These are phyloP conservation scores for Probaryconus sp. DNA, from an alignment of 1,140 invertebrate species.

Conservation along the genomic window DNA sequence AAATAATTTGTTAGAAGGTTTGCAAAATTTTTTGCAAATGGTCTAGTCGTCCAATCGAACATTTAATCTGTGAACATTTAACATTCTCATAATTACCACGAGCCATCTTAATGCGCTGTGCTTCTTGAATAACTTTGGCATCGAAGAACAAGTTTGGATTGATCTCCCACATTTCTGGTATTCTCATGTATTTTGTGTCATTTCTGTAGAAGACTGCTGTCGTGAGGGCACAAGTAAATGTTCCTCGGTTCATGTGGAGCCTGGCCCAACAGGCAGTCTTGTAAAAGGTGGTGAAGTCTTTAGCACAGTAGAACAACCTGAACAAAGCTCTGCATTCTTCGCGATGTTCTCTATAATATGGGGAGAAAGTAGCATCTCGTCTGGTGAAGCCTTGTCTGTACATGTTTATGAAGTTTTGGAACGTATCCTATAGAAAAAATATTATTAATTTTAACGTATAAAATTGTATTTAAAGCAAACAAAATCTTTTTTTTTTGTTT, in stretches of 20 bases:
- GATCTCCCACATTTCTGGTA: conserved; percentile 84
- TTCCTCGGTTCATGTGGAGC: conserved; percentile 81
- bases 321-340: conserved; percentile 80
- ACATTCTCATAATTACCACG: too few species aligned
- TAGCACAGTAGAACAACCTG: conserved; percentile 80
- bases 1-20: background rate
- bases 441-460: too few species aligned
- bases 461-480: background rate
- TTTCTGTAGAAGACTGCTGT: conserved; percentile 81
- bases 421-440: too few species aligned
- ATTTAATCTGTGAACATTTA: too few species aligned
- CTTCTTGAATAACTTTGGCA: conserved; percentile 78
- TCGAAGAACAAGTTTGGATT: conserved; percentile 82
- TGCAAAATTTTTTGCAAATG: too few species aligned
- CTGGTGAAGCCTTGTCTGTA: conserved; percentile 77
- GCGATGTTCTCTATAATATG: conserved; percentile 77
- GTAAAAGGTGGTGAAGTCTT: conserved; percentile 83
- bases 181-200: conserved; percentile 80
- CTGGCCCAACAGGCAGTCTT: conserved; percentile 82
- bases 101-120: conserved; percentile 80
- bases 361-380: conserved; percentile 70
- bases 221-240: conserved; percentile 82
- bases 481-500: too few species aligned
- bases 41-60: too few species aligned
- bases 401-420: conserved; percentile 77